Evolutionary conservation across 2,888 invertebrate species (phyloP), one percentile per base, ranked within the genome.

Genomic region (Acheta domesticus): DNA sequence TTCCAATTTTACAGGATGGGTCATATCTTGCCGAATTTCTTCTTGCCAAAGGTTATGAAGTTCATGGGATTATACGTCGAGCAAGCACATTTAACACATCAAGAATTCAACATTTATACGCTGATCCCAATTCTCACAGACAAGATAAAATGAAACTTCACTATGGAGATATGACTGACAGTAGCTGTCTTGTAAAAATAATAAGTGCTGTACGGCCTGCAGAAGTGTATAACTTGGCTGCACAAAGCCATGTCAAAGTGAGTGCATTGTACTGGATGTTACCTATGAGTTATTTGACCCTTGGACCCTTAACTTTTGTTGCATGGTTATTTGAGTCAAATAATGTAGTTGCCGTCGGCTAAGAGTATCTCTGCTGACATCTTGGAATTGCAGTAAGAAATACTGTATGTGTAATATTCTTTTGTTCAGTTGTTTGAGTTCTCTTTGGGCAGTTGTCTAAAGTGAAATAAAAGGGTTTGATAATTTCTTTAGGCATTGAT

Each of bases 101-200:
- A 8, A 91, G 99, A 81, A 99, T 99, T 82, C 94, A 97, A 85
- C 99, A 99, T 87, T 88, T 99, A 78, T 99, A 99, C 86, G 94
- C 93, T 0, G 94, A 98, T 87, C 96, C 96, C 0, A 91, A 93
- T 74, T 92, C 94, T 48, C 99, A 99, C 87, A 92, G 91, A n/a
- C 93, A 93, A 48, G 96, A 94, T 0, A 90, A 90, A 83, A 96
- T 98, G 94, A 94, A 96, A 84, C 89, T 99, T 12, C 99, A 99
- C 87, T 99, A 99, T 87, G 99, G 99, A 19, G 99, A 99, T 86
- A 93, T 99, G 91, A 99, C 99, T 0, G 99, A 99, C 87, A 97
- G 97, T 77, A 96, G 97, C 82, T 97, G 97, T 86, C 88, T 97
- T 81, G 94, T 96, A 48, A 96, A 96, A 88, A 92, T 97, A 50